A percentile compares a stretch with the other conserved stretches of the same genome.
Conservation (phyloP, 2,797 vertebrate genomes). For the Alectoris magna region DNA sequence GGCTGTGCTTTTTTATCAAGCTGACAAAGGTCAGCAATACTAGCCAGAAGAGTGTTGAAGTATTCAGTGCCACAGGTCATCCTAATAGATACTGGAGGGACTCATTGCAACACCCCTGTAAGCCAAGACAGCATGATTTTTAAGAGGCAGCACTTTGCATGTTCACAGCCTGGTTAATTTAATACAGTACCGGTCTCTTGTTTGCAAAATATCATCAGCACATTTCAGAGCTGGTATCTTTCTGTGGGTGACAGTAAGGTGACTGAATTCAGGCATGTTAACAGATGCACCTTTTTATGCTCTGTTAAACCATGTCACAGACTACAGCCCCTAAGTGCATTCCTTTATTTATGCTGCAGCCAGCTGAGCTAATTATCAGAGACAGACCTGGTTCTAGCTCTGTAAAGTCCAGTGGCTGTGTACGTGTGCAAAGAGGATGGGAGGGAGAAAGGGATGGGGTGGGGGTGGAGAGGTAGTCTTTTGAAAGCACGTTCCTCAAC, state of each 20-base stretch:
- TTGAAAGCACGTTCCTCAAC: background rate
- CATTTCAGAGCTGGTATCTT: constrained; percentile 69
- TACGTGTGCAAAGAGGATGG: background rate
- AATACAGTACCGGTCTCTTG: constrained; percentile 66
- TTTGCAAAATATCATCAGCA: constrained; percentile 74
- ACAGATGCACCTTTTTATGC: constrained; percentile 79
- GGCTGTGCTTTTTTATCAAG: constrained; percentile 82
- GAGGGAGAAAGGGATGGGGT: background rate
- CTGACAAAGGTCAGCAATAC: constrained; percentile 91
- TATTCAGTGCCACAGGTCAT: constrained; percentile 82
- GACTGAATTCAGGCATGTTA: constrained; percentile 75
- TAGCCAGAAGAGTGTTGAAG: constrained; percentile 78
- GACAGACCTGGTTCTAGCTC: constrained; percentile 71
- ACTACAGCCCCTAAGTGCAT: constrained; percentile 74
- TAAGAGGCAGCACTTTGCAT: constrained; percentile 70
- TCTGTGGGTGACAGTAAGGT: constrained; percentile 76
- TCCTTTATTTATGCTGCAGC: constrained; percentile 76
- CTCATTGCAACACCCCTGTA: constrained; percentile 72
- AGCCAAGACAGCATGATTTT: constrained; percentile 63
- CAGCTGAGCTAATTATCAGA: constrained; percentile 79
- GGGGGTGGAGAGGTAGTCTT: background rate
- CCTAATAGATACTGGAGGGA: constrained; percentile 79
- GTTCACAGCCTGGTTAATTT: constrained; percentile 73
- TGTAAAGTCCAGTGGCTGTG: constrained; percentile 46
- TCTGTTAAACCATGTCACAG: constrained; percentile 78